These are phyloP conservation scores for Poliocrania exsul DNA, from an alignment of 2,797 vertebrate species.

Conservation along the genomic window DNA sequence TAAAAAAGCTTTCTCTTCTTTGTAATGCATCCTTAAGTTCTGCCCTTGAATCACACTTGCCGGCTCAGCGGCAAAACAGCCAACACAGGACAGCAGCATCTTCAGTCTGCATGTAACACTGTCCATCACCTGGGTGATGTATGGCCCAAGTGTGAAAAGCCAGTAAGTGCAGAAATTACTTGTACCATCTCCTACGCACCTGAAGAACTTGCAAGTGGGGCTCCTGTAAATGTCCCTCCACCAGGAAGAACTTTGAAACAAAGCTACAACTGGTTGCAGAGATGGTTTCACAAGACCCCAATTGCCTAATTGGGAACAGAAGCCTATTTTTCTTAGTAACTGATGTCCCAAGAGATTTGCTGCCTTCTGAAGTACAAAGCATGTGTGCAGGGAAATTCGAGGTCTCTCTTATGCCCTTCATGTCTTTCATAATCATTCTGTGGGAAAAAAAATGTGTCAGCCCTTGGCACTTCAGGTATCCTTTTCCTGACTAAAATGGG, in stretches of 20 bases:
- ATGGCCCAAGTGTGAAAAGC: background rate
- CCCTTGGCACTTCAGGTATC: constrained; percentile 3
- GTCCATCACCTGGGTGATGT: background rate
- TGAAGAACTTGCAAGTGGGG: background rate
- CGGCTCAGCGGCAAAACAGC: background rate
- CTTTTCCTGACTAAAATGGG: background rate
- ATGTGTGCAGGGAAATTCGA: background rate
- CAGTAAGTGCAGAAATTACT: background rate
- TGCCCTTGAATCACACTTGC: background rate
- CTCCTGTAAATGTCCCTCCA: background rate
- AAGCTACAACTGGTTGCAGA: background rate
- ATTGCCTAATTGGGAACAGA: constrained; percentile 17
- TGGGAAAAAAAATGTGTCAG: background rate
- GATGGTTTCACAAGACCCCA: background rate
- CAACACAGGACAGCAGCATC: background rate
- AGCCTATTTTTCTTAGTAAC: constrained; percentile 17
- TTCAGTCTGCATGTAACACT: background rate
- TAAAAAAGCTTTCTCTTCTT: background rate
- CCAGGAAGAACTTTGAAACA: background rate
- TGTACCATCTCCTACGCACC: background rate
- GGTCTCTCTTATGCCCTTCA: constrained; percentile 7
- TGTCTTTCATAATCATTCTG: background rate
- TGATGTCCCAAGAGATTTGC: background rate
- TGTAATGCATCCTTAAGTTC: background rate
- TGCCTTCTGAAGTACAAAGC: constrained; percentile 24